Base-by-base conservation (phyloP, 2,113 vertebrate species). In the Amphiprion percula region DNA sequence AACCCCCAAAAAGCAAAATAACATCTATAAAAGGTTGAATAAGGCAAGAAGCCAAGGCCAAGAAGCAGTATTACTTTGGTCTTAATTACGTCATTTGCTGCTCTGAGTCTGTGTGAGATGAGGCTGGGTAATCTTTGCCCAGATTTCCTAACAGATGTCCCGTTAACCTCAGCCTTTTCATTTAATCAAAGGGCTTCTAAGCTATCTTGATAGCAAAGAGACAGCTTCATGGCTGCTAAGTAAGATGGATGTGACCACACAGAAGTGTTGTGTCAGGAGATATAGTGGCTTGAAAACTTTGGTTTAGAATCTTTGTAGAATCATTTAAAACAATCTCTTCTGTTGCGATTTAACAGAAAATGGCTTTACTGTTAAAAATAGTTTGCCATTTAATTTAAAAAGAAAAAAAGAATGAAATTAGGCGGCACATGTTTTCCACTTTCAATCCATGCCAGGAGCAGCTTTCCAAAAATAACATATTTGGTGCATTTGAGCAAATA, bases 181-280 rank as follows among this genome's bases (percentile, higher is more conserved):
- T 94, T 94, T 94, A 95, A 94, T 95, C 94, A 95, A 91, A 94
- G 78, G 66, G 49, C 85, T 77, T 82, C 85, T 93, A 93, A 94
- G 92, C 92, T 90, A 83, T 83, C 72, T 56, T 83, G 87, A 93
- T 85, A 89, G 87, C 80, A 63, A 49, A 23, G 23, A 83, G 23
- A 67, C 63, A 71, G 76, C 69, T 68, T 60, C 9, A 53, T 68
- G 66, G 55, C 75, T 73, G 83, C 78, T 78, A 74, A 87, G 81
- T 90, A 72, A 88, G 78, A 78, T 64, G 56, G 64, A 80, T 84
- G 60, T 46, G 56, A 69, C 52, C 53, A 77, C 30, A 63, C 64
- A 76, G 16, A 77, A 68, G 24, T 37, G 8, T 39, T 7, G 1
- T 66, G 75, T 67, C 52, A 69, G 39, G 71, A 33, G 47, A 65